A percentile compares a stretch with the other conserved stretches of the same genome.
phyloP scores from a whole-genome alignment of 2,113 vertebrate genomes.

The Leptodactylus fuscus region DNA sequence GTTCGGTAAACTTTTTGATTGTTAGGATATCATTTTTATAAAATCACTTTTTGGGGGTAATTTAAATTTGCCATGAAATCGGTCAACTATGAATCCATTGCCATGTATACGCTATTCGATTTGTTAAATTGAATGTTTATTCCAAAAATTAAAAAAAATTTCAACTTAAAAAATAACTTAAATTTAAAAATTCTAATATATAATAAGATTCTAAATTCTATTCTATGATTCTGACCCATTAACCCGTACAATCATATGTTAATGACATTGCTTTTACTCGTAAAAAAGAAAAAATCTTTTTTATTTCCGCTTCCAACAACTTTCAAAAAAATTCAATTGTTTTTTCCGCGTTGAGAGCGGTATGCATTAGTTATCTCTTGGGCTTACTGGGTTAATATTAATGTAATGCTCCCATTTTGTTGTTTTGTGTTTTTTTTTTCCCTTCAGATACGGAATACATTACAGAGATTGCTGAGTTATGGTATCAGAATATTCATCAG shows the following conservation, averaged over 20 bases:
- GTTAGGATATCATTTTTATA: too few species aligned
- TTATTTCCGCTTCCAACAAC: neutral
- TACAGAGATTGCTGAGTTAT: conserved; percentile 31
- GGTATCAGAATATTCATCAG: conserved; percentile 52
- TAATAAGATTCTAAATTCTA: too few species aligned
- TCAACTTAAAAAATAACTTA: too few species aligned
- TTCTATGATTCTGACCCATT: neutral
- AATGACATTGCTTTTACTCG: neutral
- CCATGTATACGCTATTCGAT: neutral
- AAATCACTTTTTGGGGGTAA: too few species aligned
- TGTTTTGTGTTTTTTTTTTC: conserved; percentile 66
- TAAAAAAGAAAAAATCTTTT: too few species aligned
- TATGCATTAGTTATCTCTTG: neutral
- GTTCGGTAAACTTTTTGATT: too few species aligned
- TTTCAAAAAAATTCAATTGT: neutral
- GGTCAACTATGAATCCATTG: neutral
- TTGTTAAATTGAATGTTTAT: neutral
- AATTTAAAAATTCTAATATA: too few species aligned
- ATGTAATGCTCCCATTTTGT: conserved; percentile 14
- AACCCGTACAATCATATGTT: neutral
- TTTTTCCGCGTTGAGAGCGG: neutral
- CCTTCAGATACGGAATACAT: conserved; percentile 15
- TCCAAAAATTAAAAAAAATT: neutral
- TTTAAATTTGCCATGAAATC: too few species aligned
- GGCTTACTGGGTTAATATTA: conserved; percentile 18